Conservation (phyloP, 1,140 invertebrate species). For the Daktulosphaira vitifoliae region DNA sequence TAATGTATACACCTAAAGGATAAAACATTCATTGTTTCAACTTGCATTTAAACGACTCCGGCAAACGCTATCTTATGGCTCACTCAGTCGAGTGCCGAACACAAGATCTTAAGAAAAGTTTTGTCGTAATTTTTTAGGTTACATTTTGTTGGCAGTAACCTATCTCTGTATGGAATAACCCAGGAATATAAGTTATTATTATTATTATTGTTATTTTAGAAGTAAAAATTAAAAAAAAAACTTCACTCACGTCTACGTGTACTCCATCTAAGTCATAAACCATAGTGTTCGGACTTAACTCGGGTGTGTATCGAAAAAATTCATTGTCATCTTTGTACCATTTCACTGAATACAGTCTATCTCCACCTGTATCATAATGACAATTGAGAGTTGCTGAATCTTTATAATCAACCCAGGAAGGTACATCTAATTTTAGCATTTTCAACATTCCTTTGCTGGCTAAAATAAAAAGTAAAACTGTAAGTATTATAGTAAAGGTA, state of each 20-base stretch:
- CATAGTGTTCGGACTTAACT: slow-evolving; percentile 53
- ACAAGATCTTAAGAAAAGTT: background rate
- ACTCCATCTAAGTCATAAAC: slow-evolving; percentile 55
- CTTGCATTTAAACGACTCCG: background rate
- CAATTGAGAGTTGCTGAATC: slow-evolving; percentile 36
- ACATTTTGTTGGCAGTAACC: background rate
- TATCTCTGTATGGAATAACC: no score
- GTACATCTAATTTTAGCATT: slow-evolving; percentile 38
- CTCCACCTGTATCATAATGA: slow-evolving; percentile 36
- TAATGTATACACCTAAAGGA: background rate
- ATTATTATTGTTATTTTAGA: no score
- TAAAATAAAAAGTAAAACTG: background rate
- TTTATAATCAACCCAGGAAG: slow-evolving; percentile 37
- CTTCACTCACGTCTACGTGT: slow-evolving; percentile 43
- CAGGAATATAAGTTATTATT: no score
- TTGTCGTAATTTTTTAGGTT: slow-evolving; percentile 5
- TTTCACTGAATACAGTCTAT: slow-evolving; percentile 51
- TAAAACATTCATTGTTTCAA: slow-evolving; percentile 14
- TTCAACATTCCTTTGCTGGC: slow-evolving; percentile 32
- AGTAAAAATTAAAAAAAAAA: no score
- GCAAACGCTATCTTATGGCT: background rate
- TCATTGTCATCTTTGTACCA: slow-evolving; percentile 58
- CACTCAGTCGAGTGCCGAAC: background rate
- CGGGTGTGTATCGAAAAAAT: slow-evolving; percentile 54
- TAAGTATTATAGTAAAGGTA: no score